Evolutionary conservation across 2,797 vertebrate genomes (phyloP), one percentile per base, ranked within the genome.

Genomic region (Notoglanidium macrostoma): DNA sequence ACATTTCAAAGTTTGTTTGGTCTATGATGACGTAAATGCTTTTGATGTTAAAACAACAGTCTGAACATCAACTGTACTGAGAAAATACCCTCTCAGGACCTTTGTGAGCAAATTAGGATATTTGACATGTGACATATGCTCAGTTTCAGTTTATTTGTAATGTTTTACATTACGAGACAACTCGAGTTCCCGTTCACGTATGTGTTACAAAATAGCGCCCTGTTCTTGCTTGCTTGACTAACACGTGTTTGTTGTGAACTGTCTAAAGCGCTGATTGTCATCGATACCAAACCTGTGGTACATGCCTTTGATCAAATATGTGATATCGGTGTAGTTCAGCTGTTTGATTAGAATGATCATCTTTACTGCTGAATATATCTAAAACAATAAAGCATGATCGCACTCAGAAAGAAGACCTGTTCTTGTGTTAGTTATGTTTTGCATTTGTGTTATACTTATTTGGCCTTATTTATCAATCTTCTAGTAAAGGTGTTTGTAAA

Each of bases 331-430:
- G 9, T 59, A 23, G 32, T 40, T 59, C 15, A 4, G 19, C 32
- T 23, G 19, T 61, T 79, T 79, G 19, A 44, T 61, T 44, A 61
- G 35, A 44, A 29, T 44, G 55, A 65, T 81, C 59, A 65, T 81
- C 35, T 63, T 49, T 63, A 63, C 23, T 65, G 78, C 11, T 61
- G 21, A 46, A 61, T 26, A 61, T 6, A 80, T 80, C 21, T 40
- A 15, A 61, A 80, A 67, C 84, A 67, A 78, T 77, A 73, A 85
- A 51, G 84, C 72, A 76, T 49, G 57, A 85, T 76, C 72, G 68
- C 63, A 35, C 23, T 72, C 14, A 40, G 49, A 65, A 40, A 57
- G 63, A 68, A 57, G 63, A 83, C 15, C n/a, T 32, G 55, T 21
- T 84, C 49, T 32, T 77, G 46, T 32, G 49, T 54, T 51, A 77